These are phyloP conservation scores for Pollenia griseotomentosa DNA, from an alignment of 2,888 invertebrate species.

Conservation along the genomic window DNA sequence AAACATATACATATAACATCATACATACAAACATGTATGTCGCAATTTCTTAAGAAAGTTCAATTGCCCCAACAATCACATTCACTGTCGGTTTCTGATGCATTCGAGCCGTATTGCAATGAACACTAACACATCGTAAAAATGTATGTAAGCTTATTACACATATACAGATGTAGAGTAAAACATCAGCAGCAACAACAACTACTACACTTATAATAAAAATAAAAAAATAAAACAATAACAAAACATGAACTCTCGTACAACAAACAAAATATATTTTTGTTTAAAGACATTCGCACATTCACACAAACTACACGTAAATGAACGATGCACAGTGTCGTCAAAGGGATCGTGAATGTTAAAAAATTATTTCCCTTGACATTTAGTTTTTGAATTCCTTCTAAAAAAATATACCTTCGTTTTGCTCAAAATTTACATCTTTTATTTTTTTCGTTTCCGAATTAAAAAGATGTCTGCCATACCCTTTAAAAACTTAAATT, in stretches of 20 bases:
- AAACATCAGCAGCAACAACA: slow-evolving; percentile 50
- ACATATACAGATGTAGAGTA: slow-evolving; percentile 53
- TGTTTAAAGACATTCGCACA: slow-evolving; percentile 18
- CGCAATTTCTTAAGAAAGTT: slow-evolving; percentile 84
- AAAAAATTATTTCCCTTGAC: not conserved
- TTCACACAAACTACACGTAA: slow-evolving; percentile 11
- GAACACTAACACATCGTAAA: slow-evolving; percentile 23
- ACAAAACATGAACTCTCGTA: slow-evolving; percentile 71
- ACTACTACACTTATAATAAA: slow-evolving; percentile 45
- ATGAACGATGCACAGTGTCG: slow-evolving; percentile 29
- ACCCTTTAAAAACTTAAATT: too few species aligned
- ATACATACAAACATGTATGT: slow-evolving; percentile 75
- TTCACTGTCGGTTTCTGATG: slow-evolving; percentile 82
- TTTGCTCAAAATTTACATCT: not conserved
- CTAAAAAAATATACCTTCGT: too few species aligned
- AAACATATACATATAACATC: not conserved
- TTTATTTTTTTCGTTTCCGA: not conserved
- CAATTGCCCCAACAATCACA: slow-evolving; percentile 83
- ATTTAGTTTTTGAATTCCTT: not conserved
- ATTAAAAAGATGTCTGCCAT: too few species aligned
- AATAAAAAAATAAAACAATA: slow-evolving; percentile 58
- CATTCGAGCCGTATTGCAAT: slow-evolving; percentile 68
- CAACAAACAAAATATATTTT: slow-evolving; percentile 60
- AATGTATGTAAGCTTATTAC: slow-evolving; percentile 32
- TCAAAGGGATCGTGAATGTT: not conserved